phyloP scores from a whole-genome alignment of 2,888 invertebrate species.

The Platycnemis pennipes region DNA sequence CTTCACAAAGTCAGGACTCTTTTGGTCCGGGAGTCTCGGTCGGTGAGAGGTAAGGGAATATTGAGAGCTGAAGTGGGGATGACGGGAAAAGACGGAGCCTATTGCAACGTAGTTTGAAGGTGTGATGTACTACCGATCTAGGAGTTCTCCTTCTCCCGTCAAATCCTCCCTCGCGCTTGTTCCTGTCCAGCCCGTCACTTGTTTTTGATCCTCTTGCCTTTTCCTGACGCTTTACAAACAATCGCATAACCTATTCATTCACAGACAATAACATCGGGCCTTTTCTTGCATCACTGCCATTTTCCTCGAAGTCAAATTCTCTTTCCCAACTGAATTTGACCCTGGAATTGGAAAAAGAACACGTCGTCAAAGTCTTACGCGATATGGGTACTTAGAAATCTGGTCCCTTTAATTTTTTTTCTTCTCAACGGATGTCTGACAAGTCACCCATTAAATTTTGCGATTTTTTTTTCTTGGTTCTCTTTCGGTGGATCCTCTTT shows the following conservation, averaged over 20 bases:
- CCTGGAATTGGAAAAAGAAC: neutral
- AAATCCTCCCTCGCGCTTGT: no score
- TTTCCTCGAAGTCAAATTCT: constrained; percentile 49
- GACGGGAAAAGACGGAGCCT: no score
- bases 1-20: constrained; percentile 16
- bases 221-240: neutral
- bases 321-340: neutral
- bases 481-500: neutral
- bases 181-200: no score
- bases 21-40: neutral
- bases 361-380: constrained; percentile 61
- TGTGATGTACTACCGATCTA: neutral
- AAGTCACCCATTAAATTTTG: constrained; percentile 56
- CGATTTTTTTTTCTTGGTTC: neutral
- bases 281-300: neutral
- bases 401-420: neutral
- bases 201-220: neutral
- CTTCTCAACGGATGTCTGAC: constrained; percentile 42
- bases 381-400: constrained; percentile 21
- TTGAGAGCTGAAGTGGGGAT: neutral
- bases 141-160: neutral
- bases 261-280: neutral
- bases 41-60: neutral
- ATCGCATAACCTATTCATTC: neutral
- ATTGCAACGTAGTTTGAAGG: no score